Evolutionary conservation across 2,113 vertebrate species (phyloP).

Genomic region (Nematolebias whitei): DNA sequence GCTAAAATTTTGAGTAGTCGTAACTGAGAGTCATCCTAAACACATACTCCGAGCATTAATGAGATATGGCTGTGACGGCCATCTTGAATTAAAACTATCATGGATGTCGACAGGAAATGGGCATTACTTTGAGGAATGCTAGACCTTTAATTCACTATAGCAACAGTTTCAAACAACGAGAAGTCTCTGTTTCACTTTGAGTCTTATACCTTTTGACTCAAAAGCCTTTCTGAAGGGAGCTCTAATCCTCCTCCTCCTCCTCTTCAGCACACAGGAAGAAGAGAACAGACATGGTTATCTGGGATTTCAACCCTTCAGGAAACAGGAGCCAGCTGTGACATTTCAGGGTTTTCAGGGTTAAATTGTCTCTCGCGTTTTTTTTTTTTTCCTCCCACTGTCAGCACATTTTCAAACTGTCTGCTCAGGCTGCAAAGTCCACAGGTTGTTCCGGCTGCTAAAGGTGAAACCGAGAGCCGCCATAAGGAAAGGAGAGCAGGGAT

Average conservation of each 20-base stretch:
- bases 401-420: conserved; percentile 17
- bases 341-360: conserved; percentile 15
- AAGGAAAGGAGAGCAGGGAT: neutral
- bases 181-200: conserved; percentile 1
- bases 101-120: no score
- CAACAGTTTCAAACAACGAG: neutral
- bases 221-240: conserved; percentile 5
- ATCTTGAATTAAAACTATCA: no score
- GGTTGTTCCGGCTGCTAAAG: neutral
- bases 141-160: neutral
- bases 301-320: conserved; percentile 52
- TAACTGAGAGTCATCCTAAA: no score
- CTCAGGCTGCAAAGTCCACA: conserved; percentile 49
- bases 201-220: conserved; percentile 4
- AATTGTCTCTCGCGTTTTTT: neutral
- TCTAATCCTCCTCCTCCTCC: conserved; percentile 2
- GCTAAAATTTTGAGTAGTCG: no score
- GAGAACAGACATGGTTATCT: conserved; percentile 37
- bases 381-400: conserved; percentile 32
- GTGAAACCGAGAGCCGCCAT: neutral
- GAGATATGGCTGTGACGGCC: no score
- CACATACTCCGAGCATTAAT: no score
- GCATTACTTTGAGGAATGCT: neutral
- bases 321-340: conserved; percentile 36
- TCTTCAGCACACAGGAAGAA: conserved; percentile 45